These are phyloP conservation scores for Drosophila pectinifera DNA, from an alignment of 1,140 invertebrate species.

Conservation along the genomic window DNA sequence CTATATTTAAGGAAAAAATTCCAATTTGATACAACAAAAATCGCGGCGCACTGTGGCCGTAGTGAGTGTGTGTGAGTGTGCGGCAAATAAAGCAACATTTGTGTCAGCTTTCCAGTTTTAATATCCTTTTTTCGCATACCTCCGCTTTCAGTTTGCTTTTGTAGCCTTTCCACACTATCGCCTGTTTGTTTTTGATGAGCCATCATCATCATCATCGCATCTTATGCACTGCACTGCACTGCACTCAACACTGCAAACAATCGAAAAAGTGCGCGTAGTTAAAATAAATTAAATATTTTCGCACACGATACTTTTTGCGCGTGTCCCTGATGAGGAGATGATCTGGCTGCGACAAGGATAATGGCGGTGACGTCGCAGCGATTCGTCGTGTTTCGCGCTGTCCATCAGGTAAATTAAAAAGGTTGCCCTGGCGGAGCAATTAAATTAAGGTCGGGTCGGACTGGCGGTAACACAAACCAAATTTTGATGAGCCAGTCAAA, in stretches of 20 bases:
- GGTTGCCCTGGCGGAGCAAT: slow-evolving; percentile 30
- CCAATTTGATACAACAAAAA: slow-evolving; percentile 56
- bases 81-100: slow-evolving; percentile 48
- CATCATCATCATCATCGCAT: slow-evolving; percentile 35
- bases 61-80: no score
- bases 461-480: not conserved
- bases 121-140: slow-evolving; percentile 6
- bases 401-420: slow-evolving; percentile 65
- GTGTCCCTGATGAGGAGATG: slow-evolving; percentile 35
- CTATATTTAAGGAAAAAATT: slow-evolving; percentile 58
- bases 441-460: slow-evolving; percentile 23
- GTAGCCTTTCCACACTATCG: slow-evolving; percentile 46
- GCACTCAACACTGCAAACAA: slow-evolving; percentile 19
- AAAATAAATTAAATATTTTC: slow-evolving; percentile 64
- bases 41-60: no score
- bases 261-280: slow-evolving; percentile 37
- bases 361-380: slow-evolving; percentile 10
- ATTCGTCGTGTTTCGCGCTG: slow-evolving; percentile 17
- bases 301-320: slow-evolving; percentile 43
- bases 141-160: slow-evolving; percentile 26
- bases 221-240: slow-evolving; percentile 32
- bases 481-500: slow-evolving; percentile 52
- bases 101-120: slow-evolving; percentile 26
- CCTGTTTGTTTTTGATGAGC: slow-evolving; percentile 57
- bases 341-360: slow-evolving; percentile 22